Percentiles rank a stretch among this genome's conserved stretches.
Evolutionary conservation across 2,113 vertebrate genomes (phyloP).

Genomic region (Geococcyx californianus): DNA sequence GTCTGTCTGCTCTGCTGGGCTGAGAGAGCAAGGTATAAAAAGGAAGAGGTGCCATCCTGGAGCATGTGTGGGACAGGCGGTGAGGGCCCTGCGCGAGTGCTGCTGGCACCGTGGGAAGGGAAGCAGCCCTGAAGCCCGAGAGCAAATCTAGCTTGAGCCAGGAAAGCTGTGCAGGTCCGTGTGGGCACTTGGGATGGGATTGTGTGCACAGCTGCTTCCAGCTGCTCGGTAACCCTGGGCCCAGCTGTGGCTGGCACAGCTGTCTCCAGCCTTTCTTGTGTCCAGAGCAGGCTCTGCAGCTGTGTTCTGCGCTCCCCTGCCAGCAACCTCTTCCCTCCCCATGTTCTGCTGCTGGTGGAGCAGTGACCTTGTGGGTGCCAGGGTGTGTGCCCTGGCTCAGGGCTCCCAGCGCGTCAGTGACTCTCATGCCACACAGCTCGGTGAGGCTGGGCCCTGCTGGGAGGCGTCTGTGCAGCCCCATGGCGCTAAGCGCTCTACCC

Average conservation of each 20-base stretch:
- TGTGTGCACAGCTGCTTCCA: neutral
- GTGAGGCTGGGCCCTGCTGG: neutral
- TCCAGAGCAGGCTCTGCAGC: neutral
- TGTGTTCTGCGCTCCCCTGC: neutral
- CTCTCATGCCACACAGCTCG: rapidly evolving
- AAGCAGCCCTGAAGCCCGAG: too few species aligned
- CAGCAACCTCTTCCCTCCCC: too few species aligned
- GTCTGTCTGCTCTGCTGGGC: neutral
- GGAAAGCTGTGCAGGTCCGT: rapidly evolving
- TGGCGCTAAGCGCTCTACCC: neutral
- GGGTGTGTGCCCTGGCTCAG: neutral
- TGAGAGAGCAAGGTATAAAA: neutral
- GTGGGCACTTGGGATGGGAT: neutral
- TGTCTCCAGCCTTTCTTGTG: neutral
- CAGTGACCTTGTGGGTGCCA: neutral
- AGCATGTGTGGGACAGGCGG: rapidly evolving
- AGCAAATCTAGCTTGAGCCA: neutral
- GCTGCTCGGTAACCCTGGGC: too few species aligned
- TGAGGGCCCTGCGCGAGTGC: too few species aligned
- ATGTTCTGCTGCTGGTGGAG: too few species aligned
- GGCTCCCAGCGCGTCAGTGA: rapidly evolving
- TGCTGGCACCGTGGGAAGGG: neutral
- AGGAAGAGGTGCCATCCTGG: rapidly evolving
- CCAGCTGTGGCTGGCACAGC: too few species aligned
- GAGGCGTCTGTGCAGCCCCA: too few species aligned